Base-by-base conservation (phyloP, 2,888 invertebrate genomes). In the Parthenolecanium corni region DNA sequence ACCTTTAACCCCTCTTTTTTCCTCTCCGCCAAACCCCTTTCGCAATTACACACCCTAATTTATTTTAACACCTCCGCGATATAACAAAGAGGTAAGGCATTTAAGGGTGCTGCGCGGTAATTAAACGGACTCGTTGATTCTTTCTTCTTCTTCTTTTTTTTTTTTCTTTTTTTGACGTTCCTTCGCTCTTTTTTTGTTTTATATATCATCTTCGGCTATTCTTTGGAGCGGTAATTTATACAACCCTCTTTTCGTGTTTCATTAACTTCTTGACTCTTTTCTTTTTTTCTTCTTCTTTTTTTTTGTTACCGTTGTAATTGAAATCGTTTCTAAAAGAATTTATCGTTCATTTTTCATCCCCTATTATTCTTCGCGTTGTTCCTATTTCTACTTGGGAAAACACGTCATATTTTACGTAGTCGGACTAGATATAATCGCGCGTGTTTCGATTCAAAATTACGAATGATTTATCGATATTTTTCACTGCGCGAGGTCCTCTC, bases 11-110 rank as follows among this genome's bases (percentile, higher is more conserved):
- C 58, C 58, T 58, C 49, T 49, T 49, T 49, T 49, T 49, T 49
- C 9, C 31, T 31, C 31, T 31, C 31, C 51, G 49, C 20, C 4
- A 49, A 56, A 58, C 47, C 58, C 58, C 53, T 53, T 18, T 44
- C 49, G 58, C 58, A 58, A 58, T 58, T 58, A 58, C 49, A 58
- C 58, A 58, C 58, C 58, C 58, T 58, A 58, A 58, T 58, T 58
- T 58, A 58, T 58, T 58, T 58, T 58, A 58, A 58, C 58, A 58
- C 58, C 58, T 58, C 58, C 49, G 5, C 31, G 31, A 31, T 9
- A 31, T n/a, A n/a, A n/a, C n/a, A 31, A 9, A 31, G 31, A 31
- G 31, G 31, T 47, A 49, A n/a, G 58, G 58, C 14, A 58, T 58
- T 58, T 58, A 58, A 58, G 58, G 49, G 58, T 47, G 58, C 38